Evolutionary conservation across 2,888 invertebrate species (phyloP), one percentile per base, ranked within the genome.

Genomic region (Bellardia pandia): DNA sequence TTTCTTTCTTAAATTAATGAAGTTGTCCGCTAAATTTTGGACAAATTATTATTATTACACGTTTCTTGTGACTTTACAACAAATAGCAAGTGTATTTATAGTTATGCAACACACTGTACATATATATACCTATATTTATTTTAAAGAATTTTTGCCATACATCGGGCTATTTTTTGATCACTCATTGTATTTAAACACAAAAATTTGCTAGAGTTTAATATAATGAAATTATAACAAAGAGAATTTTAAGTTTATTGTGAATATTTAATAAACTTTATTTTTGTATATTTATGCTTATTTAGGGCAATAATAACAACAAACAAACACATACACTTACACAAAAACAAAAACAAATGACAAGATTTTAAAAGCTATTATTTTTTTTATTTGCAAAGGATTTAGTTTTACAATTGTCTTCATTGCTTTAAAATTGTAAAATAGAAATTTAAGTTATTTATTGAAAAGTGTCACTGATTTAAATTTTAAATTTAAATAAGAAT

Each of bases 201-300:
- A 23, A 58, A 30, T 33, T 64, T n/a, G 3, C 8, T 64, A 37
- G 7, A n/a, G 37, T 64, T 40, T 4, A 64, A 16, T 11, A 30
- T 58, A 64, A 40, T 37, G 16, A 16, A 14, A 33, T 40, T n/a
- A 64, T n/a, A 64, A 40, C 2, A 14, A 64, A 64, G 40, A 37
- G 58, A 58, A 9, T 64, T 64, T 40, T 40, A 64, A 9, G n/a
- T 40, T 37, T 37, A 64, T 40, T 64, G 62, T 64, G 40, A 64
- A 64, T 64, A 64, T 40, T 64, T 64, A 8, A 9, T 62, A 16
- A 30, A 30, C 30, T 23, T 23, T 13, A 58, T 13, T 11, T 11
- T 45, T 9, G 16, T 16, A n/a, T 37, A 8, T 8, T n/a, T 6
- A 6, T 60, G 13, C 33, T 33, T 60, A 33, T 33, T 60, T 60